phyloP scores from a whole-genome alignment of 2,888 invertebrate genomes.

The Meganola albula region DNA sequence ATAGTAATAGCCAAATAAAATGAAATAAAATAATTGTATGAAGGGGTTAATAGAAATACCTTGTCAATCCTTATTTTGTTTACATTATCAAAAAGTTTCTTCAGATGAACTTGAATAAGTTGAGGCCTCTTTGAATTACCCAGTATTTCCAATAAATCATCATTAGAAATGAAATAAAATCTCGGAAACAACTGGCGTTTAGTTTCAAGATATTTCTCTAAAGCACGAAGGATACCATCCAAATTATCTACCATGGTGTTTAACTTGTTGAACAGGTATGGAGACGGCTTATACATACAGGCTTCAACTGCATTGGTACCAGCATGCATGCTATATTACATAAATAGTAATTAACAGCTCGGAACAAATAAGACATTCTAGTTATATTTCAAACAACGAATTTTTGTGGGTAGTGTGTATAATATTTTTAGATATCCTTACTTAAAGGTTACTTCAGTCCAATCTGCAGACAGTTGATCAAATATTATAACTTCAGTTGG shows the following conservation, averaged over 20 bases:
- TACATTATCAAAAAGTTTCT: slow-evolving; percentile 93
- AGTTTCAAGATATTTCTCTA: slow-evolving; percentile 92
- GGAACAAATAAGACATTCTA: too few relatives aligned
- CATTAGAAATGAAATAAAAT: slow-evolving; percentile 81
- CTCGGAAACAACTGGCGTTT: slow-evolving; percentile 92
- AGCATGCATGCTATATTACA: slow-evolving; percentile 60
- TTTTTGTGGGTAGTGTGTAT: too few relatives aligned
- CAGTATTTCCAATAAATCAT: slow-evolving; percentile 88
- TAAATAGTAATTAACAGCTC: too few relatives aligned
- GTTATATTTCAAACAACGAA: too few relatives aligned
- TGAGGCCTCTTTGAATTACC: slow-evolving; percentile 92
- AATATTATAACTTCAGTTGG: slow-evolving; percentile 87
- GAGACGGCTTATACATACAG: slow-evolving; percentile 78
- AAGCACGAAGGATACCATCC: slow-evolving; percentile 87
- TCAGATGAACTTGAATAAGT: slow-evolving; percentile 89
- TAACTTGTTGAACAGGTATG: slow-evolving; percentile 81
- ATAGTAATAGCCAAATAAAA: too few relatives aligned
- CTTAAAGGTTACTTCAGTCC: slow-evolving; percentile 86
- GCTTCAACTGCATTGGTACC: slow-evolving; percentile 80
- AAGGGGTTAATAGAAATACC: too few relatives aligned
- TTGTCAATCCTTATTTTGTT: slow-evolving; percentile 83
- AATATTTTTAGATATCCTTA: too few relatives aligned
- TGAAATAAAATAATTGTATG: too few relatives aligned
- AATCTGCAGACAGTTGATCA: slow-evolving; percentile 82
- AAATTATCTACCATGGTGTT: slow-evolving; percentile 85